Percentiles rank a stretch among this genome's conserved stretches.
Conservation (phyloP, 2,113 vertebrate genomes). For the Delphinapterus leucas region DNA sequence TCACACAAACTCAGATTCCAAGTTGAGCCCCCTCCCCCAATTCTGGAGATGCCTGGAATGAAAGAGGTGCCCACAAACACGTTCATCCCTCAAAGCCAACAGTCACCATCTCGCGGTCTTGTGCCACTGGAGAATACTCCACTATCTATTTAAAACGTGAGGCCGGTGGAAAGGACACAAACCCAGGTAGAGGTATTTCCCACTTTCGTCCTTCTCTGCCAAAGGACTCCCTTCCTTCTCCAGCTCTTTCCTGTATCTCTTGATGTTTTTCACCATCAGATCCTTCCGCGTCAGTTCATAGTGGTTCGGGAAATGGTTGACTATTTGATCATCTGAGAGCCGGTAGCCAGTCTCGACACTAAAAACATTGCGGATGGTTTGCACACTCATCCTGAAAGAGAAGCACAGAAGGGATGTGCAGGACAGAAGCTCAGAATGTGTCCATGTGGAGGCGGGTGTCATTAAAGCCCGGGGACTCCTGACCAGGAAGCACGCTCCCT, state of each 20-base stretch:
- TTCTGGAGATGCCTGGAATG: accelerated
- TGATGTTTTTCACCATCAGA: slow-evolving; percentile 99
- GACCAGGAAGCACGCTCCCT: background rate
- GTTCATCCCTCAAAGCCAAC: accelerated
- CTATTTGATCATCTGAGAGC: slow-evolving; percentile 96
- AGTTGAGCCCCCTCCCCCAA: accelerated
- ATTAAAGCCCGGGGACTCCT: accelerated
- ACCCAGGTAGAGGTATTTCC: slow-evolving; percentile 97
- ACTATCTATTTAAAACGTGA: accelerated
- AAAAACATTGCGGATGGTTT: slow-evolving; percentile 96
- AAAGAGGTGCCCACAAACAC: background rate
- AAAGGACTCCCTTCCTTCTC: slow-evolving; percentile 95
- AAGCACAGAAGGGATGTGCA: accelerated
- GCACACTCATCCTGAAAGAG: slow-evolving; percentile 94
- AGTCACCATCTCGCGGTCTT: accelerated
- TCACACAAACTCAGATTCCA: background rate
- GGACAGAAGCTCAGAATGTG: accelerated
- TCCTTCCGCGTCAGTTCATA: slow-evolving; percentile 98
- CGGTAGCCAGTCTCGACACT: slow-evolving; percentile 97
- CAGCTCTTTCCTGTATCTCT: slow-evolving; percentile 95
- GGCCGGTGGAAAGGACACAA: background rate
- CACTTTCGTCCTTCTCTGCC: slow-evolving; percentile 97
- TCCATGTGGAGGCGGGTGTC: accelerated
- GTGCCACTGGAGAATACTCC: accelerated
- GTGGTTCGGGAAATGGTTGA: slow-evolving; percentile 99